A percentile compares a stretch with the other conserved stretches of the same genome.
These are phyloP conservation scores for Linnaemya vulpina DNA, from an alignment of 2,888 invertebrate species.

Conservation along the genomic window DNA sequence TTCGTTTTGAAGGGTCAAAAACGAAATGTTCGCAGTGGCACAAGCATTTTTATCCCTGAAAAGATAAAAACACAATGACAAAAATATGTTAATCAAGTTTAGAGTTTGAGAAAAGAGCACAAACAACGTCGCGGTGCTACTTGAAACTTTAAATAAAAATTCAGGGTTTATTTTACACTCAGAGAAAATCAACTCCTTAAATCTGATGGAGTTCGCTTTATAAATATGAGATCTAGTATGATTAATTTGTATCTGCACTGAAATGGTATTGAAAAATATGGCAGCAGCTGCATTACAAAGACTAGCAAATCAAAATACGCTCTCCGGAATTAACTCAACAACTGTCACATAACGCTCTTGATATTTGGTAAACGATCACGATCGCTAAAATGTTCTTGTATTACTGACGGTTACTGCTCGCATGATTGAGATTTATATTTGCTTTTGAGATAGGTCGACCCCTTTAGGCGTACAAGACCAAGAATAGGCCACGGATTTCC, in stretches of 20 bases:
- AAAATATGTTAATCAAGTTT: constrained; percentile 35
- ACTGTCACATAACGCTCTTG: no score
- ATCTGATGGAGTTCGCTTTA: background rate
- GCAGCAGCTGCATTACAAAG: no score
- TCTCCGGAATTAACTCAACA: no score
- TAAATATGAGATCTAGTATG: background rate
- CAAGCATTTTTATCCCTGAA: constrained; percentile 44
- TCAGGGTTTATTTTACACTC: background rate
- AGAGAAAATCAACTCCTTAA: background rate
- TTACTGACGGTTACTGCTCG: no score
- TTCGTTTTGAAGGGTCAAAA: constrained; percentile 39
- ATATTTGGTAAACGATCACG: no score
- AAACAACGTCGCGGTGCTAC: constrained; percentile 17
- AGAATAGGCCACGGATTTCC: no score
- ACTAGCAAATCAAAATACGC: no score
- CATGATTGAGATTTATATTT: no score
- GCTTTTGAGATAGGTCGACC: no score
- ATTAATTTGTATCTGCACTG: background rate
- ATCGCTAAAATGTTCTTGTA: no score
- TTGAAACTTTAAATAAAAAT: constrained; percentile 11
- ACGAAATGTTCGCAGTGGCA: constrained; percentile 52
- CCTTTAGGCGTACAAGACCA: no score
- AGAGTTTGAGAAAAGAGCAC: background rate
- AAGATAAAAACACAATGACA: constrained; percentile 19
- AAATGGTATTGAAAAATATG: background rate